phyloP scores from a whole-genome alignment of 2,113 vertebrate genomes.

The Pantherophis guttatus region DNA sequence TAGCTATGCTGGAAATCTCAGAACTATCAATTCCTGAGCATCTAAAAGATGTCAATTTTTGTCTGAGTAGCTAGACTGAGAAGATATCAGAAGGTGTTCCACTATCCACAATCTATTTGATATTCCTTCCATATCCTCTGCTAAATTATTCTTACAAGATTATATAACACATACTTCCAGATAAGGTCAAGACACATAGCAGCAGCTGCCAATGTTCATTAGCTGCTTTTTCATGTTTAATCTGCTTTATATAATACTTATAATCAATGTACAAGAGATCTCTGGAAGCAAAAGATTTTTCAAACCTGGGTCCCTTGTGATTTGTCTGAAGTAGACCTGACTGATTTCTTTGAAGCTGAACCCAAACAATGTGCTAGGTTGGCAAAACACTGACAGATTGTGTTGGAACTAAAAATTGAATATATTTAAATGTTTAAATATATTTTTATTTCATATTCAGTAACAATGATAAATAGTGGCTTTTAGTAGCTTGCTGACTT shows the following conservation, averaged over 20 bases:
- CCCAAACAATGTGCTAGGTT: background rate
- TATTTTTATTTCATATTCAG: background rate
- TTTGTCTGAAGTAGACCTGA: background rate
- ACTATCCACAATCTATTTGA: background rate
- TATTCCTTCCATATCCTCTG: background rate
- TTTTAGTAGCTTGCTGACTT: constrained; percentile 1
- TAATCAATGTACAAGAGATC: background rate
- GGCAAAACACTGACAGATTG: background rate
- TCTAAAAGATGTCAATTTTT: background rate
- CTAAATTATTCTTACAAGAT: background rate
- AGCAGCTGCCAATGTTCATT: background rate
- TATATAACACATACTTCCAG: background rate
- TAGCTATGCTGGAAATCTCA: background rate
- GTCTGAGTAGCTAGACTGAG: background rate
- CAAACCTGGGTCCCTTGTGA: background rate
- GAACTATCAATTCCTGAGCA: background rate
- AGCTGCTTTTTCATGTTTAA: background rate
- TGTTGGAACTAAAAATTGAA: background rate
- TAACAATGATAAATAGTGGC: background rate
- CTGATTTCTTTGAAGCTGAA: background rate
- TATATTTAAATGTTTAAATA: background rate
- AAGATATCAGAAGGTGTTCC: background rate
- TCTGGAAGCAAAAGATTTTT: background rate
- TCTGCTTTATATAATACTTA: background rate
- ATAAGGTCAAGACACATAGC: background rate